A percentile compares a stretch with the other conserved stretches of the same genome.
These are phyloP conservation scores for Acanthurus leucopareius DNA, from an alignment of 2,797 vertebrate genomes.

Conservation along the genomic window DNA sequence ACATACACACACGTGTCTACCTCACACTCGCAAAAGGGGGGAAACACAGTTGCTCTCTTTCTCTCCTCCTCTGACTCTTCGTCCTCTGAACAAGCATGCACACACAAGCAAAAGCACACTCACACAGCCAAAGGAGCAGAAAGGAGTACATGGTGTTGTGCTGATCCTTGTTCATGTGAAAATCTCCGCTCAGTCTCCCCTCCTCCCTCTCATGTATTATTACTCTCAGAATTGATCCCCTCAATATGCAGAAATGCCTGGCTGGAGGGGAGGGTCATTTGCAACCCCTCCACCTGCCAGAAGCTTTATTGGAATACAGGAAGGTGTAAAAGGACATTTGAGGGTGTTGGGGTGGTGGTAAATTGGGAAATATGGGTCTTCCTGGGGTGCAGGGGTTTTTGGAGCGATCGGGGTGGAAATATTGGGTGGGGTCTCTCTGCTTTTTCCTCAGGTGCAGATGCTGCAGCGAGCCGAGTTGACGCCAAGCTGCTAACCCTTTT, in stretches of 20 bases:
- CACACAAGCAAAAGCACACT: conserved; percentile 45
- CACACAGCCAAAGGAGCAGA: conserved; percentile 60
- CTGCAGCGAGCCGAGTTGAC: conserved; percentile 28
- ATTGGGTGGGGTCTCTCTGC: conserved; percentile 80
- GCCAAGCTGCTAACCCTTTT: conserved; percentile 60
- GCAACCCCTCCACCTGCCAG: conserved; percentile 50
- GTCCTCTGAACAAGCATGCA: conserved; percentile 22
- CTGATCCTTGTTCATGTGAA: conserved; percentile 83
- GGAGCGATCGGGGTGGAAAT: conserved; percentile 40
- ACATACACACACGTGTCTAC: conserved; percentile 47
- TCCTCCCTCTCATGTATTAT: conserved; percentile 78
- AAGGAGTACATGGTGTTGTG: conserved; percentile 59
- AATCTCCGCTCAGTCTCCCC: conserved; percentile 82
- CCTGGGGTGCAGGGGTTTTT: conserved; percentile 38
- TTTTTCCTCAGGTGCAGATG: conserved; percentile 79
- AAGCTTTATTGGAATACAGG: conserved; percentile 50
- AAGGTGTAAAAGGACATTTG: conserved; percentile 49
- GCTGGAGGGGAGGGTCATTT: conserved; percentile 73
- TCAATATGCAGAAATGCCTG: conserved; percentile 80
- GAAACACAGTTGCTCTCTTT: conserved; percentile 38
- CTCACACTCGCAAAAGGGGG: conserved; percentile 23
- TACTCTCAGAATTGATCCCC: conserved; percentile 77
- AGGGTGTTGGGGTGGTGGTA: conserved; percentile 43
- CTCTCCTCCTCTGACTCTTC: conserved; percentile 27
- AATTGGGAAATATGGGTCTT: conserved; percentile 16